Conservation (phyloP, 2,888 invertebrate genomes). For the Chrysomela aeneicollis region DNA sequence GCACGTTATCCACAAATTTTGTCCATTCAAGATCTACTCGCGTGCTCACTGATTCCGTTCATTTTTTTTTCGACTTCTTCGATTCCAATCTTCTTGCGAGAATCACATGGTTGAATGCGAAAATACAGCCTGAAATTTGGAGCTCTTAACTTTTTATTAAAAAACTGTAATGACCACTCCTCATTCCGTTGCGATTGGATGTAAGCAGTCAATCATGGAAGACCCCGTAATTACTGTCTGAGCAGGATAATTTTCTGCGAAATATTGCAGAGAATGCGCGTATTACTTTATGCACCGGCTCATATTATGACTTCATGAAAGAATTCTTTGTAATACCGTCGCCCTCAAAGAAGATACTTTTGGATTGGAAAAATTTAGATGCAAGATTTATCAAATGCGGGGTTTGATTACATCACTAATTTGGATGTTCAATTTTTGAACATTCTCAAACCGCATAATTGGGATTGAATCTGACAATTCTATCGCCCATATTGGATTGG, state of each 20-base stretch:
- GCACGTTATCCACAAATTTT: background rate
- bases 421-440: too few species aligned
- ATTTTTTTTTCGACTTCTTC: slow-evolving; percentile 25
- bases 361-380: too few species aligned
- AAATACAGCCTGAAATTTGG: slow-evolving; percentile 46
- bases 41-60: slow-evolving; percentile 8
- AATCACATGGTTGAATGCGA: slow-evolving; percentile 45
- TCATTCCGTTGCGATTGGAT: slow-evolving; percentile 50
- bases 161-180: slow-evolving; percentile 52
- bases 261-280: slow-evolving; percentile 34
- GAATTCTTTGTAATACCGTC: too few species aligned
- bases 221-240: slow-evolving; percentile 50
- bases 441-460: too few species aligned
- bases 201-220: slow-evolving; percentile 54
- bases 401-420: too few species aligned
- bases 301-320: slow-evolving; percentile 35
- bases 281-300: slow-evolving; percentile 31
- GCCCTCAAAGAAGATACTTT: too few species aligned
- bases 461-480: too few species aligned
- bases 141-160: slow-evolving; percentile 52
- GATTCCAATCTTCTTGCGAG: slow-evolving; percentile 37
- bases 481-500: too few species aligned
- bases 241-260: slow-evolving; percentile 38
- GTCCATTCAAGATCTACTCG: slow-evolving; percentile 3
- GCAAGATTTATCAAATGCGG: too few species aligned